phyloP scores from a whole-genome alignment of 1,140 invertebrate genomes.

The Panulirus ornatus region DNA sequence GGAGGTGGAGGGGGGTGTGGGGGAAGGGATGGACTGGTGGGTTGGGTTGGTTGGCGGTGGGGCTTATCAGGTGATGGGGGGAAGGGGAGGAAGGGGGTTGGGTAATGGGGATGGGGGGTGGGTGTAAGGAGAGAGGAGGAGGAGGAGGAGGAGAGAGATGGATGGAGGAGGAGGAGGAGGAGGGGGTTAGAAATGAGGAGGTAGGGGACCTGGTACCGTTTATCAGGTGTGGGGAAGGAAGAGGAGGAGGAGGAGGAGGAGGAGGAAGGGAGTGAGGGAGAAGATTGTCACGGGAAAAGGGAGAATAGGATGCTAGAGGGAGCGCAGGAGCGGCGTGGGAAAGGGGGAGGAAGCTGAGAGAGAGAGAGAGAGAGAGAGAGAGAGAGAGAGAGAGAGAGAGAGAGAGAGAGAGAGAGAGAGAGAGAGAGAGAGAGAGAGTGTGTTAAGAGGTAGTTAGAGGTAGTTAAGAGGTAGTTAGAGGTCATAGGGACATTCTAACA shows the following conservation, averaged over 20 bases:
- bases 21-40: conserved; percentile 3
- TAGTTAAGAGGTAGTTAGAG: no score
- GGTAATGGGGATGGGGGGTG: no score
- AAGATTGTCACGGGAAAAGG: not conserved
- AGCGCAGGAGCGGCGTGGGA: not conserved
- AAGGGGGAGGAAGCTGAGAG: not conserved
- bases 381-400: not conserved
- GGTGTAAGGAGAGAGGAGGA: not conserved
- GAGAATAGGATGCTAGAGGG: not conserved
- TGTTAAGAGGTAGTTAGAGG: no score
- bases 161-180: not conserved
- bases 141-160: not conserved
- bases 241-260: not conserved
- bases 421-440: not conserved
- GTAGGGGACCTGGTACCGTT: not conserved
- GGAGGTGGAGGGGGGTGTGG: conserved; percentile 18
- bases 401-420: not conserved
- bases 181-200: not conserved
- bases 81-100: no score
- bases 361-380: not conserved
- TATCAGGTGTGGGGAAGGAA: not conserved
- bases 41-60: no score
- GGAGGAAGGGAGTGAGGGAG: not conserved
- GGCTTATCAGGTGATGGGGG: no score
- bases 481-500: no score